Conservation (phyloP, 2,888 invertebrate species). For the Ganaspis brasiliensis region DNA sequence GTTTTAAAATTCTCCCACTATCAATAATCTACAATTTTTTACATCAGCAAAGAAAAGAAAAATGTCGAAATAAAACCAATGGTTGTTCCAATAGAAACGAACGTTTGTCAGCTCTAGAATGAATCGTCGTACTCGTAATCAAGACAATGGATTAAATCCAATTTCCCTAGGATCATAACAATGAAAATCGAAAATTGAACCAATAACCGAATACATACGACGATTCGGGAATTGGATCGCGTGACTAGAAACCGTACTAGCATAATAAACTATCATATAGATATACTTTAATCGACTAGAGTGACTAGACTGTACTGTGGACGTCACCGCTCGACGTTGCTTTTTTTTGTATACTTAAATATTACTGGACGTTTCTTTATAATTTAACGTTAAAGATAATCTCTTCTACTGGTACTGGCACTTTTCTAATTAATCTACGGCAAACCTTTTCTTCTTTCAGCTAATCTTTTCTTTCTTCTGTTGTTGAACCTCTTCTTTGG, state of each 20-base stretch:
- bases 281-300: constrained; percentile 76
- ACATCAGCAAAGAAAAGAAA: no score
- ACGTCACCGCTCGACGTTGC: constrained; percentile 74
- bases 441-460: constrained; percentile 65
- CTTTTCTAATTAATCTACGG: constrained; percentile 80
- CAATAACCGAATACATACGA: constrained; percentile 36
- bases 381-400: constrained; percentile 73
- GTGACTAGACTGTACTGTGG: constrained; percentile 79
- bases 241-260: constrained; percentile 34
- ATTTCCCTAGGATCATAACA: constrained; percentile 34
- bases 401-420: constrained; percentile 76
- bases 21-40: no score
- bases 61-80: neutral
- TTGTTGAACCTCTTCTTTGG: constrained; percentile 41
- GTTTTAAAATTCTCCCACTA: no score
- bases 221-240: constrained; percentile 36
- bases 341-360: constrained; percentile 73
- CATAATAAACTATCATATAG: constrained; percentile 69
- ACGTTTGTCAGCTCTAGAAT: constrained; percentile 31
- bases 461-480: constrained; percentile 29
- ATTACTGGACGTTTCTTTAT: constrained; percentile 80
- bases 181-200: constrained; percentile 31
- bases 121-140: constrained; percentile 24
- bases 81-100: neutral
- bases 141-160: constrained; percentile 36